Conservation (phyloP, 2,797 vertebrate genomes). For the Falco concolor region DNA sequence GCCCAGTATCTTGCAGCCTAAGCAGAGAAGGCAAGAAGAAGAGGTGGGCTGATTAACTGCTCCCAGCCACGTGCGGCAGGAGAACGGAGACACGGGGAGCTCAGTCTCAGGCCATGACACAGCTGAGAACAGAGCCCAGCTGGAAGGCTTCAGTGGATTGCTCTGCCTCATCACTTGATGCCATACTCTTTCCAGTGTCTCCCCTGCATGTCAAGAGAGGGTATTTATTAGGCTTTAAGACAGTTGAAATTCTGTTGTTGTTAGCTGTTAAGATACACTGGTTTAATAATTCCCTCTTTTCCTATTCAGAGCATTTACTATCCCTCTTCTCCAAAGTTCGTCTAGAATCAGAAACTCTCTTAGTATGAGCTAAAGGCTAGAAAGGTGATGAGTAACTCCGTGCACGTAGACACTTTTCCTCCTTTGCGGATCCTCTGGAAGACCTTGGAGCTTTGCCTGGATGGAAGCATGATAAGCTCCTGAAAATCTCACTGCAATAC, state of each 20-base stretch:
- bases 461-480: not conserved
- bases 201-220: not conserved
- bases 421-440: not conserved
- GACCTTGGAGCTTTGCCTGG: not conserved
- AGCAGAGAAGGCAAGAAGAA: not conserved
- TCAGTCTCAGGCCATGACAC: not conserved
- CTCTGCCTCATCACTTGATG: not conserved
- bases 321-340: not conserved
- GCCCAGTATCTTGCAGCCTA: not conserved
- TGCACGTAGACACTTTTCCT: not conserved
- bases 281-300: not conserved
- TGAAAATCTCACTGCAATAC: not conserved
- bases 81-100: not conserved
- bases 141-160: not conserved
- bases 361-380: not conserved
- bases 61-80: not conserved
- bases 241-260: not conserved
- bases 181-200: not conserved
- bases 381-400: not conserved
- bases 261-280: not conserved
- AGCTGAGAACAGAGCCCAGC: not conserved
- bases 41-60: not conserved
- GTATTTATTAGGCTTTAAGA: not conserved
- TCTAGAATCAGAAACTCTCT: not conserved
- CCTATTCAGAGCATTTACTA: not conserved